A percentile compares a stretch with the other conserved stretches of the same genome.
Conservation (phyloP, 2,888 invertebrate species). For the Quadriops clusia region DNA sequence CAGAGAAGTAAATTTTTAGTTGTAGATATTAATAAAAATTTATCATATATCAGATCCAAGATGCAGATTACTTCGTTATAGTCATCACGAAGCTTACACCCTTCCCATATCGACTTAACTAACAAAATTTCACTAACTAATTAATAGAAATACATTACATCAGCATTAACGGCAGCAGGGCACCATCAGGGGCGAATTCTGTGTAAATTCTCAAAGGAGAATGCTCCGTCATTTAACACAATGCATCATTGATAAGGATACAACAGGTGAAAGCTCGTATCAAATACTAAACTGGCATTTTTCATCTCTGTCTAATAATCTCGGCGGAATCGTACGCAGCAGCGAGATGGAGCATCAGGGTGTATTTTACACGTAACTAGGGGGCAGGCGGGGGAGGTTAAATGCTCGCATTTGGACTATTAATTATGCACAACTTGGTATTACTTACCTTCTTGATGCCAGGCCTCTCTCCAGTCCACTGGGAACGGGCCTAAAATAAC, state of each 20-base stretch:
- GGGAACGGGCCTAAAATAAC: conserved; percentile 33
- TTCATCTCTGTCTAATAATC: conserved; percentile 8
- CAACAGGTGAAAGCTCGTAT: conserved; percentile 28
- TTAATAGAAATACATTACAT: no score
- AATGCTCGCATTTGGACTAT: conserved; percentile 20
- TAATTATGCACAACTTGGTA: conserved; percentile 18
- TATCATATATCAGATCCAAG: no score
- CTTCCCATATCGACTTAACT: no score
- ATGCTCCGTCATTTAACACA: conserved; percentile 31
- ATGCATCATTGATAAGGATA: conserved; percentile 27
- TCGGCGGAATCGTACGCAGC: conserved; percentile 6
- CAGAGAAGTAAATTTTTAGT: no score
- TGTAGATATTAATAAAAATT: no score
- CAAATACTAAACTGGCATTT: conserved; percentile 10
- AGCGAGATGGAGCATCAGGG: conserved; percentile 11
- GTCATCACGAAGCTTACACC: no score
- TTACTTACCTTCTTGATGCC: conserved; percentile 39
- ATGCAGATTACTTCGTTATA: no score
- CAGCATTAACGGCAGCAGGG: no score
- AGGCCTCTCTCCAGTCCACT: conserved; percentile 36
- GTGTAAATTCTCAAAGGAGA: conserved; percentile 20
- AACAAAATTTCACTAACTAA: no score
- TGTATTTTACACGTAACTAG: conserved; percentile 20
- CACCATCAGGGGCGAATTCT: no score
- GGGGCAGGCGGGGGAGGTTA: conserved; percentile 25